Percentiles rank a stretch among this genome's conserved stretches.
Conservation (phyloP, 2,113 vertebrate species). For the Cromileptes altivelis region DNA sequence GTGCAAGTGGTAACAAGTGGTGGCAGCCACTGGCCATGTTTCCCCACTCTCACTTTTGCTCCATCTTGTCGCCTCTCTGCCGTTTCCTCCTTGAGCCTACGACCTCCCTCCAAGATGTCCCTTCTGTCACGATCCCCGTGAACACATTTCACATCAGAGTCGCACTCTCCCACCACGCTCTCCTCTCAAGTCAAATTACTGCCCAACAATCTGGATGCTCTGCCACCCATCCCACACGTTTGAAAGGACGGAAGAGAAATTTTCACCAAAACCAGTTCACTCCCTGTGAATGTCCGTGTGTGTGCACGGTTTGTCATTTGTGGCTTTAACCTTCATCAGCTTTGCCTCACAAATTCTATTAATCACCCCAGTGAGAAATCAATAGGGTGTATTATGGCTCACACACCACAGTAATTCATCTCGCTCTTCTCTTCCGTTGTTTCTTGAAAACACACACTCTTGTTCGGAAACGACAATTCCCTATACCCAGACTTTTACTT, state of each 20-base stretch:
- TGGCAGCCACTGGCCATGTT: conserved; percentile 2
- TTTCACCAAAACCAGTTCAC: conserved; percentile 28
- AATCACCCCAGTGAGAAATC: conserved; percentile 78
- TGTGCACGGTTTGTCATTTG: conserved; percentile 25
- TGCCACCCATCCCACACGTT: conserved; percentile 31
- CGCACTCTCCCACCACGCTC: conserved; percentile 40
- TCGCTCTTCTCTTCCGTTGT: conserved; percentile 38
- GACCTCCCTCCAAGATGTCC: conserved; percentile 58
- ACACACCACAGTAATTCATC: conserved; percentile 72
- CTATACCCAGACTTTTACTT: conserved; percentile 11
- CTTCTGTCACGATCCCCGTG: conserved; percentile 50
- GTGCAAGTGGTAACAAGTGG: conserved; percentile 22
- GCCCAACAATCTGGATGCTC: conserved; percentile 57
- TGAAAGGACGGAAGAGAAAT: conserved; percentile 43
- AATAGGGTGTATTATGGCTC: conserved; percentile 72
- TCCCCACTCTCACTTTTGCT: conserved; percentile 34
- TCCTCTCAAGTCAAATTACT: conserved; percentile 61
- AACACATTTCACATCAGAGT: conserved; percentile 52
- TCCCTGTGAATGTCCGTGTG: conserved; percentile 27
- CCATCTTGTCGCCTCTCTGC: conserved; percentile 16
- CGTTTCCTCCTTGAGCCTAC: conserved; percentile 38
- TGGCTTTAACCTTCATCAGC: conserved; percentile 73
- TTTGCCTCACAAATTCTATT: conserved; percentile 74
- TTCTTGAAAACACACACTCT: conserved; percentile 27
- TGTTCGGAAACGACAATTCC: background rate